phyloP scores from a whole-genome alignment of 35 echinoderm and acorn worm species.

The Diadema setosum region DNA sequence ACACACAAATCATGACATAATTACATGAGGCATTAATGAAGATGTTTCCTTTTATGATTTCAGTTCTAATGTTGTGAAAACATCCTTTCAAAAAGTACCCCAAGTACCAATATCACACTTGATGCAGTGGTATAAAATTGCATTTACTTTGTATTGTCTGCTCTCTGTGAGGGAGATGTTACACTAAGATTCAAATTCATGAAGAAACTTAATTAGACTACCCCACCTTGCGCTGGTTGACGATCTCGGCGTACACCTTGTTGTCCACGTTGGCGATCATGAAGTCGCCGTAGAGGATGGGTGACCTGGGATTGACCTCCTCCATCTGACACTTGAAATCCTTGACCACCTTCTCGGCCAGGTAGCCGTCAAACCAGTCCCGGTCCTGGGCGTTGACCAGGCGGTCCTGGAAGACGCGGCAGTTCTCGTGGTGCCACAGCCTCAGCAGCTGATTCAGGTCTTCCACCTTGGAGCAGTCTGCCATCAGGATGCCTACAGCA shows the following conservation, averaged over 20 bases:
- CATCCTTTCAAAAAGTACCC: no score
- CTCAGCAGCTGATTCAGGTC: constrained; percentile 50
- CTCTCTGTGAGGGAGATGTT: no score
- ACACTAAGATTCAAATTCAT: no score
- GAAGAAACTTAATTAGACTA: no score
- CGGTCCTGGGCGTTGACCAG: constrained; percentile 90
- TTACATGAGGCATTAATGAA: no score
- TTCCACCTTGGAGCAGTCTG: constrained; percentile 53
- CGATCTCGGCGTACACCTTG: constrained; percentile 87
- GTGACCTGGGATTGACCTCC: constrained; percentile 52
- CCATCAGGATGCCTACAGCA: constrained; percentile 86
- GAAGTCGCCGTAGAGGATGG: constrained; percentile 90
- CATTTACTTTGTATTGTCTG: no score
- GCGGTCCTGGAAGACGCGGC: constrained; percentile 91
- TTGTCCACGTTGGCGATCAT: constrained; percentile 95
- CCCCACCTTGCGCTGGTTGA: constrained; percentile 69
- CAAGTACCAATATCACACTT: no score
- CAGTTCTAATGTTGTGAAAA: no score
- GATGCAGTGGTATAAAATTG: no score
- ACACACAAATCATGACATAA: no score
- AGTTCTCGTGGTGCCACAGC: constrained; percentile 96
- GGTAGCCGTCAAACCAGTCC: constrained; percentile 72
- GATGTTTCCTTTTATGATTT: no score
- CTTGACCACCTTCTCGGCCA: constrained; percentile 55
- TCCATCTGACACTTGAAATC: constrained; percentile 57